Evolutionary conservation across 2,888 invertebrate species (phyloP), one percentile per base, ranked within the genome.

Genomic region (Apotomis turbidana): DNA sequence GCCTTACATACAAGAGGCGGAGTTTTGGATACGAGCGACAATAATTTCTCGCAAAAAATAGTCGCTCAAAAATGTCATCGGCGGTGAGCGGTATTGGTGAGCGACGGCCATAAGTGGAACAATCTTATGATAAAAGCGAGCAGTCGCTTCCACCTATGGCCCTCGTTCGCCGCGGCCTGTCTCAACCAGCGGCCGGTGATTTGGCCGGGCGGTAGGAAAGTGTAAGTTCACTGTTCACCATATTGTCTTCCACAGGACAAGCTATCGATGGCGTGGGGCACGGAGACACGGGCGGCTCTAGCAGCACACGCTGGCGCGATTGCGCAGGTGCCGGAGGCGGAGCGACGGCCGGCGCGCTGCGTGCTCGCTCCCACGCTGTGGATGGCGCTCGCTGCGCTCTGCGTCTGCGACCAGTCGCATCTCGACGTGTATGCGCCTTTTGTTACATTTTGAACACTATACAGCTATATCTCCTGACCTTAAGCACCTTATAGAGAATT

Each of bases 221-320:
- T 58, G 0, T 55, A 12, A 15, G 27, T 27, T 27, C 27, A 27
- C 27, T 27, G 27, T 27, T 27, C 27, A 27, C 27, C 27, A 27
- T 27, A 27, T 6, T 12, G 64, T 5, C 41, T 88, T 5, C 9
- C 0, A 1, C 79, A 98, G 98, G 98, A 98, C 3, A 97, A 97
- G 83, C 90, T 98, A 73, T 97, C 97, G 0, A 95, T 96, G 62
- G 94, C 95, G 6, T 99, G 99, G 99, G 97, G 97, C 0, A 93
- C 95, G 62, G 96, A 98, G 68, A 98, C 98, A 0, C 97, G 98
- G 84, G 96, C 96, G 4, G 97, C 98, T 3, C 96, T 99, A 51
- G 98, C 98, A 0, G 97, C 97, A 83, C 97, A 97, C 79, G 97
- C 98, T 77, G 87, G 97, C 51, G 96, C 97, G 83, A 92, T 99